Percentiles rank a stretch among this genome's conserved stretches.
Conservation (phyloP, 2,797 vertebrate genomes). For the Pogoniulus pusillus region DNA sequence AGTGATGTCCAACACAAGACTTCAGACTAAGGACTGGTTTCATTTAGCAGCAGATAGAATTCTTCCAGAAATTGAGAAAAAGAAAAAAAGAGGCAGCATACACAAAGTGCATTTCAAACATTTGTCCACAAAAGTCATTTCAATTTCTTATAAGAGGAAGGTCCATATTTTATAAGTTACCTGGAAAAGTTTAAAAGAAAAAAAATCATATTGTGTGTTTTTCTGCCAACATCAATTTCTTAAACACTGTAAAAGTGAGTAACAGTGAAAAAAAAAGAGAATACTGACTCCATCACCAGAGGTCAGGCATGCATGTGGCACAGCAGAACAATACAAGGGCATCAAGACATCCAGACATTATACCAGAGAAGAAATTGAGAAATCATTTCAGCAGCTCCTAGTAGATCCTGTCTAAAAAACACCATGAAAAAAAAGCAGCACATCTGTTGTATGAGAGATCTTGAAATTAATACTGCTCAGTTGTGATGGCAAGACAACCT, state of each 20-base stretch:
- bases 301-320: neutral
- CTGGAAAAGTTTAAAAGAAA: neutral
- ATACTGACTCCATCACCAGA: neutral
- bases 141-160: neutral
- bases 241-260: constrained; percentile 39
- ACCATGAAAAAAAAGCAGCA: neutral
- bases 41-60: neutral
- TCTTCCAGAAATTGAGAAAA: neutral
- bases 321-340: neutral
- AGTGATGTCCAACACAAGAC: accelerated
- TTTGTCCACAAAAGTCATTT: neutral
- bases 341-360: neutral
- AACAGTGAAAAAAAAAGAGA: neutral
- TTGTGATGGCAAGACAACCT: neutral
- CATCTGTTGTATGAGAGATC: neutral
- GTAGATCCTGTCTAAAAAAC: neutral
- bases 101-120: neutral
- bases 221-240: constrained; percentile 37
- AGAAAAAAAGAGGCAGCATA: neutral
- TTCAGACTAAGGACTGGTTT: neutral
- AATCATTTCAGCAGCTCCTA: neutral
- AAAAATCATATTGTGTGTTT: neutral
- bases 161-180: neutral
- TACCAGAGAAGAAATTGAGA: neutral
- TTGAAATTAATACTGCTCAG: neutral